Conservation (phyloP, 2,888 invertebrate species). For the Conus canariensis region DNA sequence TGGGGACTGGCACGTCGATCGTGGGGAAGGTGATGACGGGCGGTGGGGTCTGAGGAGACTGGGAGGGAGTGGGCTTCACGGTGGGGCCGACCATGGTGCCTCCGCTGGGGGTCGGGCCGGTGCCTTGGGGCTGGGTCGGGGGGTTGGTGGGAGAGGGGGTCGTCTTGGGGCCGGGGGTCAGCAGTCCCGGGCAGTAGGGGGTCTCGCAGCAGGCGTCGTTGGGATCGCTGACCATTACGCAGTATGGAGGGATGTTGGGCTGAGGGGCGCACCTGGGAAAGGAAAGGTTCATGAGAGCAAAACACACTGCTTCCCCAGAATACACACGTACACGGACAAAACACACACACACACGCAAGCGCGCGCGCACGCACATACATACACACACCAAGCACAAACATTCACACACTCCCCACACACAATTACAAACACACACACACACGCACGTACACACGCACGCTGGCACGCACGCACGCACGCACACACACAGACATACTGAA, state of each 20-base stretch:
- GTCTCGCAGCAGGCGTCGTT: constrained; percentile 64
- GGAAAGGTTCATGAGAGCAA: neutral
- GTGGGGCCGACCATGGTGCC: neutral
- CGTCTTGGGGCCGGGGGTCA: constrained; percentile 12
- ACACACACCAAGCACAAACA: no score
- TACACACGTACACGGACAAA: no score
- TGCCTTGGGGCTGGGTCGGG: neutral
- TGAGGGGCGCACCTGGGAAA: constrained; percentile 62
- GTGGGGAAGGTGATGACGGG: constrained; percentile 48
- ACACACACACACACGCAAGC: no score
- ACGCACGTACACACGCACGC: constrained; percentile 26
- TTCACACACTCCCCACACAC: neutral
- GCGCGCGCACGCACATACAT: no score
- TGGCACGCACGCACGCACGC: constrained; percentile 10
- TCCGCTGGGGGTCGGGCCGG: constrained; percentile 47
- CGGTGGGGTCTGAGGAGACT: constrained; percentile 49
- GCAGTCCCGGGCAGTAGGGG: constrained; percentile 54
- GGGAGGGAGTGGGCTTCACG: neutral
- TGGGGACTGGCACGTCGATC: constrained; percentile 27
- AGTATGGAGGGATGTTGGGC: constrained; percentile 52
- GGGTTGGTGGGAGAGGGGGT: neutral
- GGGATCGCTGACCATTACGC: constrained; percentile 58
- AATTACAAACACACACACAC: neutral
- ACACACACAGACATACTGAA: constrained; percentile 17
- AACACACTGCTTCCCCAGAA: neutral